phyloP scores from a whole-genome alignment of 1,140 invertebrate genomes.

The Araneus ventricosus region DNA sequence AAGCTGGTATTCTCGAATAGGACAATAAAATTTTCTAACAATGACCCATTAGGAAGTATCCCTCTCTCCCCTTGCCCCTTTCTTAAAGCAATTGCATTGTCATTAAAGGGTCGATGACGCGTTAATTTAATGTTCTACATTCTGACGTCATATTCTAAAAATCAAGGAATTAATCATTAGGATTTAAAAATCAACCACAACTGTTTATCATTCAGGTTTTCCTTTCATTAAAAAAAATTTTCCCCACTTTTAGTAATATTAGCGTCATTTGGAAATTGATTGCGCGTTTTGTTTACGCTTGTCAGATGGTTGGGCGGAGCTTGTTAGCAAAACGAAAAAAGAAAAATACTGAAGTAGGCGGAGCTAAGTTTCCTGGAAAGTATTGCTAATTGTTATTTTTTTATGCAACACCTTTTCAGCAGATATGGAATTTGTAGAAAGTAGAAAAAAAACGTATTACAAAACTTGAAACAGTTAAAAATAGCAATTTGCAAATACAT shows the following conservation, averaged over 20 bases:
- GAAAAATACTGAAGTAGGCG: constrained; percentile 49
- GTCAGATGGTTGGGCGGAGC: constrained; percentile 75
- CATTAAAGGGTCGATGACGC: constrained; percentile 54
- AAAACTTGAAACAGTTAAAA: not conserved
- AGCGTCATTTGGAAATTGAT: constrained; percentile 3
- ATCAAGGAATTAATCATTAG: not conserved
- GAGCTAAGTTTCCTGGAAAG: constrained; percentile 43
- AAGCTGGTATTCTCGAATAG: not conserved
- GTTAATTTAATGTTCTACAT: not conserved
- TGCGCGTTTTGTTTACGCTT: constrained; percentile 73
- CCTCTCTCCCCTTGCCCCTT: not conserved
- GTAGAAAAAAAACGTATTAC: not conserved
- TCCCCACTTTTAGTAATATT: not conserved
- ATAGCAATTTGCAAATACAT: not conserved
- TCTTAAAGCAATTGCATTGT: not conserved
- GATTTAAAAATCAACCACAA: not conserved
- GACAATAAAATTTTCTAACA: not conserved
- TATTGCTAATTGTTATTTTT: constrained; percentile 34
- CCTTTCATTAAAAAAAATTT: not conserved
- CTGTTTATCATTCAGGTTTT: not conserved
- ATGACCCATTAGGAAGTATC: not conserved
- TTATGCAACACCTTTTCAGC: not conserved
- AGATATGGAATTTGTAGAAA: not conserved
- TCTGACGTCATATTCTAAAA: not conserved
- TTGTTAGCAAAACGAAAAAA: constrained; percentile 26